A percentile compares a stretch with the other conserved stretches of the same genome.
phyloP scores from a whole-genome alignment of 2,888 invertebrate genomes.

The Cylloceria caligata region DNA sequence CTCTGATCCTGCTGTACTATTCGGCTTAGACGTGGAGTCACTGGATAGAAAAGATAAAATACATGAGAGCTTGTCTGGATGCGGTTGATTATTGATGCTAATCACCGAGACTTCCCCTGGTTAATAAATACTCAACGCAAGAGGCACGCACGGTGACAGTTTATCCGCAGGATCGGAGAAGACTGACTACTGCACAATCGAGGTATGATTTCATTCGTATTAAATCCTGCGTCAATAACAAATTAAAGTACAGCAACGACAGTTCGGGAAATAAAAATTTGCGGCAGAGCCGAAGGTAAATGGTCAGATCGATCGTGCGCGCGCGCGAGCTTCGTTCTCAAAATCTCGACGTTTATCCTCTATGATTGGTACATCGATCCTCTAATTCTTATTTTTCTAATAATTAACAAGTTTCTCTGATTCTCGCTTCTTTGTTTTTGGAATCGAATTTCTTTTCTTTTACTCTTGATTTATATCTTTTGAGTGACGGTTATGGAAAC shows the following conservation, averaged over 20 bases:
- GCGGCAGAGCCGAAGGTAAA: not conserved
- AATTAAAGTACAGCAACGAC: not conserved
- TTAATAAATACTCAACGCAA: not conserved
- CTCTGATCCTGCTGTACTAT: not conserved
- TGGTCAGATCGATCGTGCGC: conserved; percentile 33
- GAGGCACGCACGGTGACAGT: conserved; percentile 13
- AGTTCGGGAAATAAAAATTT: not conserved
- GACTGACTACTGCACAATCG: not conserved
- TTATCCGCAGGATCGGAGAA: conserved; percentile 35
- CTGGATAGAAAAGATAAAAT: not conserved
- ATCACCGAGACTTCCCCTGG: conserved; percentile 9
- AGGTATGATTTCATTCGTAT: conserved; percentile 9
- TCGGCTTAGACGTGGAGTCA: not conserved
- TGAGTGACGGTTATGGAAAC: not conserved
- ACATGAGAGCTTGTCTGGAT: not conserved
- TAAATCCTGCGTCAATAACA: not conserved
- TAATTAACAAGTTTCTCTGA: not conserved
- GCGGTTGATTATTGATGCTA: conserved; percentile 16
- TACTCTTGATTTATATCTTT: too few species aligned
- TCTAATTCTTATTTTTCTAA: not conserved
- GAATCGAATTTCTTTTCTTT: not conserved
- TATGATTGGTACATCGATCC: not conserved
- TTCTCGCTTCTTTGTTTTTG: not conserved
- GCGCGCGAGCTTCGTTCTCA: conserved; percentile 8
- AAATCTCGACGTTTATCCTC: conserved; percentile 13